Base-by-base conservation (phyloP, 1,140 invertebrate genomes). In the Sipha flava region DNA sequence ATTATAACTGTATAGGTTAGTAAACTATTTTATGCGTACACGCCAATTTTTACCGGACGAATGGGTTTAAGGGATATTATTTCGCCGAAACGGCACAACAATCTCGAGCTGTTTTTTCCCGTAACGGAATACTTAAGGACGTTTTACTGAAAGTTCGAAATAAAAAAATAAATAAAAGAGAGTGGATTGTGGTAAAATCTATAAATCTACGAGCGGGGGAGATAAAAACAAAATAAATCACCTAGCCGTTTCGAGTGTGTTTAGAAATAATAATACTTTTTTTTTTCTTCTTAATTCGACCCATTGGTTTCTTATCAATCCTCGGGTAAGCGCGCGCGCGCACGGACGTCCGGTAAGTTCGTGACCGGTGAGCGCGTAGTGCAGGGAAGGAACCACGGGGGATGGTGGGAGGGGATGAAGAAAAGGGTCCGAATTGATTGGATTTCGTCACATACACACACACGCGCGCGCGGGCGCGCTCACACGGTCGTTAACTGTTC, bases 381-480 rank as follows among this genome's bases (percentile, higher is more conserved):
- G 47, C 7, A 18, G 4, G 18, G n/a, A n/a, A 49, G 6, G n/a
- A 49, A 49, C 3, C 18, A n/a, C 3, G 45, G 52, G 3, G 23
- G 21, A 31, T n/a, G 31, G n/a, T 7, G 9, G 40, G 40, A 10
- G 40, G 10, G 14, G 40, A 43, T 1, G 14, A 43, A 31, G 40
- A 49, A 70, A 54, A 73, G 37, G 6, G 29, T 16, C 29, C 45
- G 29, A 75, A 31, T 37, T 75, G 31, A 73, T 73, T 73, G 45
- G 31, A 73, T 73, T 73, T 73, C 45, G 47, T 73, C 47, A 54
- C 29, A 52, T n/a, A n/a, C n/a, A n/a, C n/a, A n/a, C n/a, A n/a
- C n/a, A n/a, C n/a, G n/a, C n/a, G n/a, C n/a, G n/a, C n/a, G n/a
- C n/a, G n/a, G n/a, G n/a, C n/a, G n/a, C n/a, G n/a, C n/a, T n/a